Conservation (phyloP, 2,797 vertebrate species). For the Enteromius radiatus region DNA sequence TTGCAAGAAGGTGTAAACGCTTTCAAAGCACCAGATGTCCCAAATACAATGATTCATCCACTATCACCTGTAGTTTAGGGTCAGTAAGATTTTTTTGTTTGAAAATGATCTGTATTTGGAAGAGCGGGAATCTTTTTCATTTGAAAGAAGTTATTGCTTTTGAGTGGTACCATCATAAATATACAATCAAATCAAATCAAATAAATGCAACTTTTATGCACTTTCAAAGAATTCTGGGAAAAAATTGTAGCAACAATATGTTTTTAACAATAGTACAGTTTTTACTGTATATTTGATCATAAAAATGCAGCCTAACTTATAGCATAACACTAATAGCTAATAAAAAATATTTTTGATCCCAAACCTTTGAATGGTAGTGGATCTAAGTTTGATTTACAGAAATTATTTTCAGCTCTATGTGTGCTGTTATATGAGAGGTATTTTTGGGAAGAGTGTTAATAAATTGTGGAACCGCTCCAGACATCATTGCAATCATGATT, state of each 20-base stretch:
- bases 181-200: background rate
- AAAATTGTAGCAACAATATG: no score
- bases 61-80: background rate
- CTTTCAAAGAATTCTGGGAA: no score
- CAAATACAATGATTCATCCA: slow-evolving; percentile 24
- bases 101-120: no score
- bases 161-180: no score
- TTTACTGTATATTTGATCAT: background rate
- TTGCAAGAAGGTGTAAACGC: slow-evolving; percentile 60
- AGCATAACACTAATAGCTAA: background rate
- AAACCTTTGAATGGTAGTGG: background rate
- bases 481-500: background rate
- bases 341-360: background rate
- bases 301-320: background rate
- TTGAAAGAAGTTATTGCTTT: background rate
- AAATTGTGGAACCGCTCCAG: background rate
- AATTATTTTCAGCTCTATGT: background rate
- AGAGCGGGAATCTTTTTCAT: no score
- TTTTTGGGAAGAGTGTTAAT: background rate
- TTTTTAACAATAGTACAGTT: background rate
- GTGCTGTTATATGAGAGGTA: background rate
- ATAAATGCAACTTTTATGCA: background rate
- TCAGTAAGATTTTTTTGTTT: background rate
- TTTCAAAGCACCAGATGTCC: slow-evolving; percentile 52
- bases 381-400: background rate